A percentile compares a stretch with the other conserved stretches of the same genome.
phyloP scores from a whole-genome alignment of 2,888 invertebrate species.

The Monoplex corrugatus region DNA sequence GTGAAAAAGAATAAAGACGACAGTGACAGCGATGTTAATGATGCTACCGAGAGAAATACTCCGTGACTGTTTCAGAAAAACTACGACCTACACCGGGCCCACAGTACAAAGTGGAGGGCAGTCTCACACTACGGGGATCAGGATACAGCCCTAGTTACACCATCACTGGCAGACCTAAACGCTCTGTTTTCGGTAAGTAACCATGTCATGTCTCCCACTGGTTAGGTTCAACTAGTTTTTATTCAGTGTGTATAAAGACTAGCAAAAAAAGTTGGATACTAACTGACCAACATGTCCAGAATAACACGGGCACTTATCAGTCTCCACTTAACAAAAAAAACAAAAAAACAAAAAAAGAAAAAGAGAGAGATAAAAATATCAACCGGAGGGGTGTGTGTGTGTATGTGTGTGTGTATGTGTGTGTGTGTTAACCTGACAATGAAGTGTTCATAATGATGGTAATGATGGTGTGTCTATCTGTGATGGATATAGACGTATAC shows the following conservation, averaged over 20 bases:
- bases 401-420: not conserved
- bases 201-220: not conserved
- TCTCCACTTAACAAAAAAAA: not conserved
- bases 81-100: slow-evolving; percentile 45
- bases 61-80: slow-evolving; percentile 33
- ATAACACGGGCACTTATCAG: not conserved
- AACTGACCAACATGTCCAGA: no score
- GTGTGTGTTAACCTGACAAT: no score
- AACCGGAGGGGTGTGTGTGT: not conserved
- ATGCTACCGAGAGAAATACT: not conserved
- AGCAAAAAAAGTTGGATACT: no score
- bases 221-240: no score
- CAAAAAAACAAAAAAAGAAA: not conserved
- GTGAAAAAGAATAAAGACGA: no score
- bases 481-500: no score
- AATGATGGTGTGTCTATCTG: not conserved
- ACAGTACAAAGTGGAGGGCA: slow-evolving; percentile 49
- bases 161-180: slow-evolving; percentile 44
- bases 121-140: slow-evolving; percentile 45
- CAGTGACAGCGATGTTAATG: not conserved
- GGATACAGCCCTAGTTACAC: slow-evolving; percentile 45
- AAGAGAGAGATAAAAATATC: not conserved
- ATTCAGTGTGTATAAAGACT: no score
- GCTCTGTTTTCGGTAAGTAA: slow-evolving; percentile 49
- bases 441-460: no score